Evolutionary conservation across 1,140 invertebrate genomes (phyloP), one percentile per base, ranked within the genome.

Genomic region (Samia ricini): DNA sequence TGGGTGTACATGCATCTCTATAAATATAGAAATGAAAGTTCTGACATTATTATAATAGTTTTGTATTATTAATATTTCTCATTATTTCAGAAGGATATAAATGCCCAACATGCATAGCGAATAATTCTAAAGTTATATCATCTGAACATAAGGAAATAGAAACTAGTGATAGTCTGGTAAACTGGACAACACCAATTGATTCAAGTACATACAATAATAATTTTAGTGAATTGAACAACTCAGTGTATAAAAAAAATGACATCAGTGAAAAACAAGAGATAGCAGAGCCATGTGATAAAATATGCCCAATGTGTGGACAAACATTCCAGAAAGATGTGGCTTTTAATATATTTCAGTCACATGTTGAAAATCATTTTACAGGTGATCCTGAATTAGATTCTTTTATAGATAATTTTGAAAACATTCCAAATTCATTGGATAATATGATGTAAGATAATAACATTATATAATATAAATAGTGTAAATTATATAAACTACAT

Each of bases 281-380:
- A 49, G 73, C 65, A 29, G 74, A 76, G 33, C 49, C 58, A 21
- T 72, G 60, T 61, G 88, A 92, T 61, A 91, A 85, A 76, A 91
- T 92, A 61, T 93, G 92, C 66, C 92, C 92, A 15, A 89, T 93
- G 74, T 93, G 92, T 88, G 87, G 83, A 20, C 80, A 90, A 79
- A 77, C 72, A 62, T 92, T 92, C 68, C 66, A 70, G 36, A 83
- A 88, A 69, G 84, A 89, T 56, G 65, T 79, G 6, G 71, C 66
- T 48, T 92, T 92, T 86, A 62, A 72, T 21, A 81, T 87, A 26
- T 92, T 93, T 68, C 81, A 91, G 60, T 63, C 80, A 54, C 92
- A 93, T 89, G 92, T 93, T 26, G 91, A 93, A 79, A 88, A 77
- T 62, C 92, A 93, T 77, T 93, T 93, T 79, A 73, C 84, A 65